Evolutionary conservation across 2,113 vertebrate species (phyloP).

Genomic region (Cephalopterus ornatus): DNA sequence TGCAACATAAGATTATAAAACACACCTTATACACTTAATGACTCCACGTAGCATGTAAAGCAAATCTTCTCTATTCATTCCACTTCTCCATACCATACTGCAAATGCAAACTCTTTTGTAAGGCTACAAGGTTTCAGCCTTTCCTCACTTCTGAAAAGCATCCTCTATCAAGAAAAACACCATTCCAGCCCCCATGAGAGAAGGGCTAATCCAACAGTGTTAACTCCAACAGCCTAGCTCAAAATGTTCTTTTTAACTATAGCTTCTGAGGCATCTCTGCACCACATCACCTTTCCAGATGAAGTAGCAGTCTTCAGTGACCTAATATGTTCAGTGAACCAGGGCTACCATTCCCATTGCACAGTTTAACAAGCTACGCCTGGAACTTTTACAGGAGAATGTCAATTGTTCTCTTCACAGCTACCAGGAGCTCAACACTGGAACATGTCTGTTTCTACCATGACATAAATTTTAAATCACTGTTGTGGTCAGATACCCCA

Average conservation of each 20-base stretch:
- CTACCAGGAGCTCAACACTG: background rate
- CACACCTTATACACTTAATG: background rate
- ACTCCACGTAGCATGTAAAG: background rate
- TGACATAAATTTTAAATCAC: background rate
- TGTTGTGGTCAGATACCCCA: background rate
- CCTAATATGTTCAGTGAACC: background rate
- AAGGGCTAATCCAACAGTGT: background rate
- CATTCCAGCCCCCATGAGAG: background rate
- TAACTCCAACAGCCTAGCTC: background rate
- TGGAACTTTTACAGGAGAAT: background rate
- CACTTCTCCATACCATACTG: background rate
- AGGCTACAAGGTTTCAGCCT: background rate
- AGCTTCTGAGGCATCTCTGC: background rate
- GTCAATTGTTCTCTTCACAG: background rate
- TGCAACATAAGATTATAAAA: background rate
- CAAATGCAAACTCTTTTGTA: background rate
- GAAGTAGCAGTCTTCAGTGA: background rate
- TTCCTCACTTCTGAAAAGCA: background rate
- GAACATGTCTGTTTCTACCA: background rate
- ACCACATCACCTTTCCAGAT: background rate
- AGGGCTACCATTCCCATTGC: background rate
- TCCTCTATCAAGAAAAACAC: background rate
- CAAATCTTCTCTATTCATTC: background rate
- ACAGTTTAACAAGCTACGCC: background rate
- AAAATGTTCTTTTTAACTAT: background rate